Conservation (phyloP, 2,888 invertebrate genomes). For the Spodoptera littoralis region DNA sequence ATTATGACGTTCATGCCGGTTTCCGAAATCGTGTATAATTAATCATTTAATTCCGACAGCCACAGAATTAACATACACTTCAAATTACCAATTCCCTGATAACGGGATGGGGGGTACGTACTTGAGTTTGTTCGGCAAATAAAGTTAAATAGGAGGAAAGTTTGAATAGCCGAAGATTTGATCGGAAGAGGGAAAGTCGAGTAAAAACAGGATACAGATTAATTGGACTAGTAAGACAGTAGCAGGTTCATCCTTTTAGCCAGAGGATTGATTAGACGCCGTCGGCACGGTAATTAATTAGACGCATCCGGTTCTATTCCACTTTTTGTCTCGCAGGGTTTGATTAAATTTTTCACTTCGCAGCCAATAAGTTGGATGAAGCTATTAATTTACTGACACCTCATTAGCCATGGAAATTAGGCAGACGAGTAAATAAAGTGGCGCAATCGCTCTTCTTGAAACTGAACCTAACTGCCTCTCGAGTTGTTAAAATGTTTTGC, state of each 20-base stretch:
- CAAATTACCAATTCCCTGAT: slow-evolving; percentile 25
- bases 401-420: slow-evolving; percentile 36
- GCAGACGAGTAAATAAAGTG: slow-evolving; percentile 20
- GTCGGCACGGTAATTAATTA: slow-evolving; percentile 71
- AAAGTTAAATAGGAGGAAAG: slow-evolving; percentile 41
- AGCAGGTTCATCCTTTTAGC: slow-evolving; percentile 63
- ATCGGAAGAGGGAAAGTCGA: slow-evolving; percentile 41
- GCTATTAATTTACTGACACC: slow-evolving; percentile 43
- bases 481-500: no score
- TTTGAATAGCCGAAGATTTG: slow-evolving; percentile 41
- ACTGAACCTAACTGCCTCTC: no score
- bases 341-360: slow-evolving; percentile 65
- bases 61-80: slow-evolving; percentile 47
- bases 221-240: slow-evolving; percentile 60
- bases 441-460: no score
- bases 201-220: slow-evolving; percentile 61
- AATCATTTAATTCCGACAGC: slow-evolving; percentile 41
- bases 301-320: slow-evolving; percentile 67
- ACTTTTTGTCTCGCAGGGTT: slow-evolving; percentile 68
- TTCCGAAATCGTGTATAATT: slow-evolving; percentile 32
- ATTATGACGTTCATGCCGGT: slow-evolving; percentile 35
- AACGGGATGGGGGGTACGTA: slow-evolving; percentile 15
- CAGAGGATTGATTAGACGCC: slow-evolving; percentile 71
- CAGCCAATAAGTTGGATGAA: slow-evolving; percentile 41
- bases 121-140: slow-evolving; percentile 36